Conservation (phyloP, 2,797 vertebrate genomes). For the Oryzias sinensis region DNA sequence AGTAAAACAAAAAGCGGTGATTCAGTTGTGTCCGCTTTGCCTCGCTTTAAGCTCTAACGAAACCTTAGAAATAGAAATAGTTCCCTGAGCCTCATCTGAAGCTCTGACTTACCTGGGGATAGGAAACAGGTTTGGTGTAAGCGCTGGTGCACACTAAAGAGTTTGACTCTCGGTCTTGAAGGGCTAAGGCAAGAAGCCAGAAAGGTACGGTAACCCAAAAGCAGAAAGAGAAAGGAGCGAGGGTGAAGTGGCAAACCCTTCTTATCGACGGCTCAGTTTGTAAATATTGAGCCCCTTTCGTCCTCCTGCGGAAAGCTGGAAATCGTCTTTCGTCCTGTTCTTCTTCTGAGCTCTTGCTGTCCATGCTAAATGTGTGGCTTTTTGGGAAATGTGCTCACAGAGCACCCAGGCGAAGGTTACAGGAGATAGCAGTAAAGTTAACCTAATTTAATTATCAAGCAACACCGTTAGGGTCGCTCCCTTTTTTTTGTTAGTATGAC, state of each 20-base stretch:
- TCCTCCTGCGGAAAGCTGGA: constrained; percentile 19
- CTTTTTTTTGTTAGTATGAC: constrained; percentile 5
- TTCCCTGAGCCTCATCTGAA: constrained; percentile 56
- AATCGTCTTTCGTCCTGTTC: constrained; percentile 17
- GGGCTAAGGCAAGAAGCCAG: constrained; percentile 49
- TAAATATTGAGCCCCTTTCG: constrained; percentile 58
- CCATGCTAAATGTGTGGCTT: constrained; percentile 21
- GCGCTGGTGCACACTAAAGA: constrained; percentile 49
- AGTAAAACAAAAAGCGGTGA: constrained; percentile 25
- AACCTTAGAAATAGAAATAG: constrained; percentile 59
- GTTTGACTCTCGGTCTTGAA: constrained; percentile 60
- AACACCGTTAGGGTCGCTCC: constrained; percentile 1
- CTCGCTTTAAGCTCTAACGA: constrained; percentile 23
- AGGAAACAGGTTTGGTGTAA: constrained; percentile 61
- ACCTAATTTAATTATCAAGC: constrained; percentile 2
- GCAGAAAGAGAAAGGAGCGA: constrained; percentile 19
- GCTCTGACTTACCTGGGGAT: constrained; percentile 51
- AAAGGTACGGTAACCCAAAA: constrained; percentile 35
- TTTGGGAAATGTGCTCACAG: constrained; percentile 17
- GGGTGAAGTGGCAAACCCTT: constrained; percentile 40
- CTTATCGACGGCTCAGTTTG: constrained; percentile 58
- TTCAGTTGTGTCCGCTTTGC: constrained; percentile 19
- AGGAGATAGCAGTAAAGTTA: constrained; percentile 9
- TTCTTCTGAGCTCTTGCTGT: constrained; percentile 38
- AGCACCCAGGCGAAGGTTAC: not conserved